Base-by-base conservation (phyloP, 1,140 invertebrate genomes). In the Heliconius eleuchia region DNA sequence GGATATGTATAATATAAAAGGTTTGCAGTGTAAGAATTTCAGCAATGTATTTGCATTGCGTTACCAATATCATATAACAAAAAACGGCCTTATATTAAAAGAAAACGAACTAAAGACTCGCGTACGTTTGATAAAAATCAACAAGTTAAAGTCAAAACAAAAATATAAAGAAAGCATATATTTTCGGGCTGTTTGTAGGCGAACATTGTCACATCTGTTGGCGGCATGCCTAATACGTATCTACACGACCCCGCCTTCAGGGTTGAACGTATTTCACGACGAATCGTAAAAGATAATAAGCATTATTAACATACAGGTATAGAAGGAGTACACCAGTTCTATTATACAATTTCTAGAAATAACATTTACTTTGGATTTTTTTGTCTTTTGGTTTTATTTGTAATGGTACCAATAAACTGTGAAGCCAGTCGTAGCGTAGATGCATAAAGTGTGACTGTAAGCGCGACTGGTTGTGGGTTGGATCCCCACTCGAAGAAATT, bases 131-230 rank as follows among this genome's bases (percentile, higher is more conserved):
- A 66, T 16, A 66, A 30, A 30, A 66, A 66, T 66, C 60, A 66
- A 66, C 60, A 66, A 66, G 60, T 66, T 23, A 23, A 60, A 60
- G 55, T 23, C n/a, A 66, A 66, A 30, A 3, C 23, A 3, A 66
- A 30, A 66, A 66, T 66, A 66, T 27, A 66, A 66, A 66, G 60
- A 66, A 27, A 66, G 60, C 27, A 23, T 30, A 66, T 66, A 66
- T 66, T 66, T 66, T 66, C 27, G 60, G 9, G 27, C 0, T 66
- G 27, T 66, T 66, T 66, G 60, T 66, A 66, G 79, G 79, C 81
- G 81, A 85, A 87, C 83, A 86, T 84, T 86, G 84, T 85, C 76
- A 82, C 89, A 91, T 89, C 88, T 91, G 89, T 91, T 92, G 91
- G 91, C 91, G 80, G 71, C 78, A 71, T 83, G 91, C 91, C 90